phyloP scores from a whole-genome alignment of 1,140 invertebrate genomes.

The Drosophila grimshawi region DNA sequence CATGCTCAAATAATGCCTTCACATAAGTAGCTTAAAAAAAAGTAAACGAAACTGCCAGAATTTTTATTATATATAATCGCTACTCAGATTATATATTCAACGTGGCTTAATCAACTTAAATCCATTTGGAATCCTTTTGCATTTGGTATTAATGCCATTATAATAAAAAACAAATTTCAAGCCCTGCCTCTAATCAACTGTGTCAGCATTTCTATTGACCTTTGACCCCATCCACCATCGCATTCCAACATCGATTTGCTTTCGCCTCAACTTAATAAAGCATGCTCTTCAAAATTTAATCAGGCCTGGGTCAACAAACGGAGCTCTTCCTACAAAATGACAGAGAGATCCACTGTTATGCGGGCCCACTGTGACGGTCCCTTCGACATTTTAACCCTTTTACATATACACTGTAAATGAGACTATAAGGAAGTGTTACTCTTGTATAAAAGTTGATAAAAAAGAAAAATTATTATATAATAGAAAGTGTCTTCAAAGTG shows the following conservation, averaged over 20 bases:
- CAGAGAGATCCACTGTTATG: slow-evolving; percentile 3
- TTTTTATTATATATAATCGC: background rate
- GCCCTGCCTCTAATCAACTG: slow-evolving; percentile 26
- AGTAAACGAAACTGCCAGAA: background rate
- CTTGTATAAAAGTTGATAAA: too few species aligned
- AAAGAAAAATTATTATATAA: too few species aligned
- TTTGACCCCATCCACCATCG: slow-evolving; percentile 31
- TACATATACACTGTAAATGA: slow-evolving; percentile 14
- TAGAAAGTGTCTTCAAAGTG: too few species aligned
- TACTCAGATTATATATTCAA: background rate
- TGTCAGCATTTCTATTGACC: slow-evolving; percentile 41
- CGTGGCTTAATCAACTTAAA: background rate
- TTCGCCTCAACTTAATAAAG: slow-evolving; percentile 7
- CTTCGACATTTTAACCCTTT: slow-evolving; percentile 40
- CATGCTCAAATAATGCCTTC: background rate
- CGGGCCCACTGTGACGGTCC: slow-evolving; percentile 7
- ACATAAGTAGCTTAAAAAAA: background rate
- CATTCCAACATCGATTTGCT: slow-evolving; percentile 39
- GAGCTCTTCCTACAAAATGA: background rate
- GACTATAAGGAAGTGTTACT: background rate
- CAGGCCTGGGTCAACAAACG: slow-evolving; percentile 43
- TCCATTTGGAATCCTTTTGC: background rate
- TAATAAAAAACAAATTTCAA: background rate
- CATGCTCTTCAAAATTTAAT: slow-evolving; percentile 50
- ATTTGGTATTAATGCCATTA: slow-evolving; percentile 1